A percentile compares a stretch with the other conserved stretches of the same genome.
These are phyloP conservation scores for Tipula helvola DNA, from an alignment of 2,888 invertebrate species.

Conservation along the genomic window DNA sequence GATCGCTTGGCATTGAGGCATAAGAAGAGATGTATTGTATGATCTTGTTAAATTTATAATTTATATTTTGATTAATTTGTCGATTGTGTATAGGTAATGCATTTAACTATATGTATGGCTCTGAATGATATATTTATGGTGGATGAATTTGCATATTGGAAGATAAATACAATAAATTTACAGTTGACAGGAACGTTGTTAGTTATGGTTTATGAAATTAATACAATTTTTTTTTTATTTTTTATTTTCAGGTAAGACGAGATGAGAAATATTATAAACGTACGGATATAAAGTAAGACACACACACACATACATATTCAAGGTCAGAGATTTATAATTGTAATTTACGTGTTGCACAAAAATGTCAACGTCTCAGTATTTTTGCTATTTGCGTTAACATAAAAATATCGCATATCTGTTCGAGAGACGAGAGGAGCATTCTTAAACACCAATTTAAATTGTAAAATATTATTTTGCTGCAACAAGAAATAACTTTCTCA, in stretches of 20 bases:
- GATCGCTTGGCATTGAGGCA: background rate
- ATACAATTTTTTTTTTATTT: background rate
- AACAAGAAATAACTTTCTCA: background rate
- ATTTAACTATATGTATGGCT: background rate
- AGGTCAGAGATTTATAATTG: background rate
- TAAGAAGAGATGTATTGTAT: background rate
- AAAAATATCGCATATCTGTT: background rate
- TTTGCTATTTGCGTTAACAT: background rate
- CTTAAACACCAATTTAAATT: background rate
- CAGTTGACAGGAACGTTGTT: background rate
- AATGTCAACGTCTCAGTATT: background rate
- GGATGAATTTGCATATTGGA: background rate
- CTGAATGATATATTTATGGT: background rate
- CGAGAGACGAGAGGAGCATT: background rate
- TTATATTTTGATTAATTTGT: constrained; percentile 4
- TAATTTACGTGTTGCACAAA: background rate
- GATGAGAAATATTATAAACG: background rate
- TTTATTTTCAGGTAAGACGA: background rate
- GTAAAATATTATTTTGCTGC: background rate
- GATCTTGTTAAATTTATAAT: background rate
- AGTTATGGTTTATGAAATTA: constrained; percentile 4
- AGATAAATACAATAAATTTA: background rate
- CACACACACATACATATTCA: background rate
- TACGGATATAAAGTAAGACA: background rate
- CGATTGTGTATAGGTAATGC: background rate